These are phyloP conservation scores for Drosophila sp. DNA, from an alignment of 1,140 invertebrate genomes.

Conservation along the genomic window DNA sequence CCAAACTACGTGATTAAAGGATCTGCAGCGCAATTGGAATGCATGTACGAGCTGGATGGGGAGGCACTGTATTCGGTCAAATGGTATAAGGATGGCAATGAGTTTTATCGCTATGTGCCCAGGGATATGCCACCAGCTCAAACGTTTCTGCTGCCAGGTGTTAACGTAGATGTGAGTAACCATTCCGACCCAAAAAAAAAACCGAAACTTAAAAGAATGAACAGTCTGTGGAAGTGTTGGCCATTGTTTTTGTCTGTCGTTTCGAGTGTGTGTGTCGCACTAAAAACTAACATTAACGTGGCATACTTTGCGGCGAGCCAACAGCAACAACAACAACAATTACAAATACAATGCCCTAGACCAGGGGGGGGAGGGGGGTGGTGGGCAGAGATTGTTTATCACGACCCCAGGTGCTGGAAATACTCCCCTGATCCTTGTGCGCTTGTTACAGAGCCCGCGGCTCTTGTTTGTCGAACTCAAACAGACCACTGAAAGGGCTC, in stretches of 20 bases:
- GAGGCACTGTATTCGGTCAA: slow-evolving; percentile 90
- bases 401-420: not conserved
- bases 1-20: slow-evolving; percentile 88
- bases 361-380: not conserved
- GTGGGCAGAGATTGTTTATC: slow-evolving; percentile 5
- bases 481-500: not conserved
- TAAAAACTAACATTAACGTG: slow-evolving; percentile 64
- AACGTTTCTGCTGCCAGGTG: slow-evolving; percentile 86
- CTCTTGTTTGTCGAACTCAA: slow-evolving; percentile 1
- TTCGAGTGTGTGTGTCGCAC: slow-evolving; percentile 23
- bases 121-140: slow-evolving; percentile 86
- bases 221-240: not conserved
- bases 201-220: not conserved
- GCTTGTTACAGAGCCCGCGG: not conserved
- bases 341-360: slow-evolving; percentile 12
- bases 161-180: slow-evolving; percentile 86
- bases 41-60: slow-evolving; percentile 87
- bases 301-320: slow-evolving; percentile 67
- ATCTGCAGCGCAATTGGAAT: slow-evolving; percentile 85
- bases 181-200: slow-evolving; percentile 1
- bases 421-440: not conserved
- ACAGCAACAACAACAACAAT: slow-evolving; percentile 41
- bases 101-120: slow-evolving; percentile 91
- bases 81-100: slow-evolving; percentile 91
- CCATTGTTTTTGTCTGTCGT: slow-evolving; percentile 18